These are phyloP conservation scores for Pyrrhosoma nymphula DNA, from an alignment of 2,888 invertebrate species.

Conservation along the genomic window DNA sequence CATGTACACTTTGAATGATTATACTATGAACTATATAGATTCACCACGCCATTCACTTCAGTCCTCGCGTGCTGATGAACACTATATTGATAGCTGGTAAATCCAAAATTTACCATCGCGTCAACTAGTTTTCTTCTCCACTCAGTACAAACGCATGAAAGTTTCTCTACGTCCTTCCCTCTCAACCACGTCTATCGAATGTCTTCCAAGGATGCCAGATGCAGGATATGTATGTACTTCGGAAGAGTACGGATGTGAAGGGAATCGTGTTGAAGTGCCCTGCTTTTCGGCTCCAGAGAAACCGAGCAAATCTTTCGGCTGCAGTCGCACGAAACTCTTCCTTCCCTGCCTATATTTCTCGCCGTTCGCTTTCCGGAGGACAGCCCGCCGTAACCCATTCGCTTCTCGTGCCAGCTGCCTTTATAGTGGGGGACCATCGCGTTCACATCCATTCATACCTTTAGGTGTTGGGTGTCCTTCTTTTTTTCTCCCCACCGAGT, in stretches of 20 bases:
- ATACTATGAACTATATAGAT: too few relatives aligned
- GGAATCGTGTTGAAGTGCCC: neutral
- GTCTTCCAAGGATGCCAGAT: neutral
- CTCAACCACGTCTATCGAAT: neutral
- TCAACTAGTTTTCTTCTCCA: neutral
- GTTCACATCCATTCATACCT: neutral
- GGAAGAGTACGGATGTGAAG: neutral
- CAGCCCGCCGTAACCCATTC: too few relatives aligned
- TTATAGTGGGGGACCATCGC: neutral
- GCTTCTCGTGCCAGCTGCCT: neutral
- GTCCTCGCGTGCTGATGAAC: too few relatives aligned
- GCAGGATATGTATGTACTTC: neutral
- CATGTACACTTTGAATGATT: too few relatives aligned
- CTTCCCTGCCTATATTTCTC: neutral
- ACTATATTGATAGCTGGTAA: neutral
- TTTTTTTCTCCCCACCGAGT: neutral
- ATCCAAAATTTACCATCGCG: neutral
- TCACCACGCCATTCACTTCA: too few relatives aligned
- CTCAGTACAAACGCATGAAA: neutral
- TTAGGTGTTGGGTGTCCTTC: neutral
- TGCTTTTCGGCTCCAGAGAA: neutral
- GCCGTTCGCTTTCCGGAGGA: neutral
- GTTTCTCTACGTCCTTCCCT: neutral
- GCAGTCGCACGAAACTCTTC: neutral
- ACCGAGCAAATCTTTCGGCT: neutral